Evolutionary conservation across 2,888 invertebrate genomes (phyloP), one percentile per base, ranked within the genome.

Genomic region (Metopia argyrocephala): DNA sequence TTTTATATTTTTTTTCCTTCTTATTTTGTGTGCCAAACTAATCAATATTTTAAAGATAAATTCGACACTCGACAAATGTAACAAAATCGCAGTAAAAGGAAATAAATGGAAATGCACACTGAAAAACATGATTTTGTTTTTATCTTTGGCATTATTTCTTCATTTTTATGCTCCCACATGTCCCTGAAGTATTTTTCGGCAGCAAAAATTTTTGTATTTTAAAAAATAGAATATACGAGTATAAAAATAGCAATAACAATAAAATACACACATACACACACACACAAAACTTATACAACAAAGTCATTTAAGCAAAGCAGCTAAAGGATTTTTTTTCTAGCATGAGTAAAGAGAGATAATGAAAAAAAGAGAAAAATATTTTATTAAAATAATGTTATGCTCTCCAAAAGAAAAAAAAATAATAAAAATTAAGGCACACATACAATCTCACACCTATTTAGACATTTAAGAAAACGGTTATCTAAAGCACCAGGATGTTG

Each of bases 1-100:
- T 6, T 12, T 27, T 50, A 18, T 15, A n/a, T 61, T 12, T 59
- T 31, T 6, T 50, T 23, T 28, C n/a, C 21, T 62, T 25, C 57
- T 5, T 54, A 45, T 50, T 23, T 76, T 46, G 27, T 76, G 45
- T 62, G 56, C 25, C 56, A 66, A 71, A 66, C 31, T 66, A 78
- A 78, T 78, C 78, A 78, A 73, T 78, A 78, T 27, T 78, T 78
- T 66, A 73, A 73, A 71, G 48, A 66, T 73, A 68, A 78, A 78
- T 71, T 54, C 65, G 59, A 78, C 78, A 78, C 66, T 61, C 61
- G 18, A 56, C 54, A 71, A 78, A 61, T 48, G 38, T 54, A 27
- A 56, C 7, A 56, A 56, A 27, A 38, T 38, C 9, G 4, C 12
- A 38, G 46, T 3, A 68, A 54, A 68, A 73, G 6, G 4, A 18